Percentiles rank a stretch among this genome's conserved stretches.
These are phyloP conservation scores for Eumerus sabulonum DNA, from an alignment of 2,888 invertebrate species.

Conservation along the genomic window DNA sequence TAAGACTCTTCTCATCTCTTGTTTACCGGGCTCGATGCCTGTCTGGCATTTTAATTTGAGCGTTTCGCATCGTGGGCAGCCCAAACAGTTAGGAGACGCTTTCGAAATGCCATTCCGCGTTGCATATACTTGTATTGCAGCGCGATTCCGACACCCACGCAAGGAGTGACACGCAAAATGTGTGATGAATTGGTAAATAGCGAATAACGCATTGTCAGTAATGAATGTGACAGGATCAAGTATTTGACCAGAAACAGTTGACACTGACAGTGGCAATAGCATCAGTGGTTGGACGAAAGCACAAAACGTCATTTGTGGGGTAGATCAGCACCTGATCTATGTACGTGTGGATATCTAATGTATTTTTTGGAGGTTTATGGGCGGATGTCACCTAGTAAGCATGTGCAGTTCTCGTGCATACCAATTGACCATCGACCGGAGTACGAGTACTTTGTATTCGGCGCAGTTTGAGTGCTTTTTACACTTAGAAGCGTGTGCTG, in stretches of 20 bases:
- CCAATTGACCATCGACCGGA: constrained; percentile 5
- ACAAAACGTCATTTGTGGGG: not conserved
- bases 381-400: constrained; percentile 22
- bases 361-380: constrained; percentile 19
- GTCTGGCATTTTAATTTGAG: constrained; percentile 22
- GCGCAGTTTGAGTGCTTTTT: not conserved
- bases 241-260: not conserved
- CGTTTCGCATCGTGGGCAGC: not conserved
- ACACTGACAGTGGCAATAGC: not conserved
- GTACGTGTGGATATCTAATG: not conserved
- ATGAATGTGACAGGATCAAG: no score
- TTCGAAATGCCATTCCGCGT: no score
- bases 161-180: no score
- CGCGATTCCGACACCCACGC: no score
- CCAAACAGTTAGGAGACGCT: constrained; percentile 11
- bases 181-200: no score
- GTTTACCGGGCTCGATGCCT: constrained; percentile 11
- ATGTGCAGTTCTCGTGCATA: constrained; percentile 31
- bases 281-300: no score
- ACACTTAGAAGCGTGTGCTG: not conserved
- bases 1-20: constrained; percentile 8
- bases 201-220: no score
- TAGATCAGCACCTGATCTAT: constrained; percentile 20
- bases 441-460: constrained; percentile 22
- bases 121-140: not conserved